These are phyloP conservation scores for Cantharis rufa DNA, from an alignment of 2,888 invertebrate genomes.

Conservation along the genomic window DNA sequence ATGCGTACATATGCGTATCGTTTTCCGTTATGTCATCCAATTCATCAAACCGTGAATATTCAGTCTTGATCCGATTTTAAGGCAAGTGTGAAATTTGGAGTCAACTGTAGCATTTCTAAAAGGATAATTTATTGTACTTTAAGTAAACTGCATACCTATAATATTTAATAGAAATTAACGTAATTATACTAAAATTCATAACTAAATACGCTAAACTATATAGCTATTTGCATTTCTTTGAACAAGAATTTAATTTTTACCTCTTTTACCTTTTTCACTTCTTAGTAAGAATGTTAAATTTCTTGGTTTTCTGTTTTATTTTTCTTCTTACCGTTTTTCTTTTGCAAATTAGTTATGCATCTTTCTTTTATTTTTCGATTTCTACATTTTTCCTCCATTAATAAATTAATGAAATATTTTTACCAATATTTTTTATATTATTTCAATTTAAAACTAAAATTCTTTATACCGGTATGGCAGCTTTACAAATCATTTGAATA, in stretches of 20 bases:
- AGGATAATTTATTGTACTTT: neutral
- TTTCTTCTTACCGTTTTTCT: too few relatives aligned
- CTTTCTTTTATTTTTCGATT: too few relatives aligned
- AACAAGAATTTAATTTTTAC: too few relatives aligned
- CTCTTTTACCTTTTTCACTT: too few relatives aligned
- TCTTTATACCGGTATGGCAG: neutral
- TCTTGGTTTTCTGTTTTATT: too few relatives aligned
- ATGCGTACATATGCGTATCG: neutral
- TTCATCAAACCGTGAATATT: conserved; percentile 16
- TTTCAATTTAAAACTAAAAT: neutral
- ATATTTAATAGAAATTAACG: neutral
- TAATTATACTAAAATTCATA: neutral
- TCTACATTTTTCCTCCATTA: neutral
- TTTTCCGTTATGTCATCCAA: conserved; percentile 20
- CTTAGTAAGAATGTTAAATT: too few relatives aligned
- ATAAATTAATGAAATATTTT: neutral
- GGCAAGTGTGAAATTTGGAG: conserved; percentile 23
- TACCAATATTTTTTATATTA: neutral
- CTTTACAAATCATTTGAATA: neutral
- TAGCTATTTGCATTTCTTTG: too few relatives aligned
- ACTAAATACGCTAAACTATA: too few relatives aligned
- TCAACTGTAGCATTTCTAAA: conserved; percentile 23
- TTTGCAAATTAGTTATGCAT: too few relatives aligned
- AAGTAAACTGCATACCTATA: neutral
- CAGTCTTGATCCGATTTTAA: conserved; percentile 12